Evolutionary conservation across 2,113 vertebrate species (phyloP).

Genomic region (Patagioenas fasciata): DNA sequence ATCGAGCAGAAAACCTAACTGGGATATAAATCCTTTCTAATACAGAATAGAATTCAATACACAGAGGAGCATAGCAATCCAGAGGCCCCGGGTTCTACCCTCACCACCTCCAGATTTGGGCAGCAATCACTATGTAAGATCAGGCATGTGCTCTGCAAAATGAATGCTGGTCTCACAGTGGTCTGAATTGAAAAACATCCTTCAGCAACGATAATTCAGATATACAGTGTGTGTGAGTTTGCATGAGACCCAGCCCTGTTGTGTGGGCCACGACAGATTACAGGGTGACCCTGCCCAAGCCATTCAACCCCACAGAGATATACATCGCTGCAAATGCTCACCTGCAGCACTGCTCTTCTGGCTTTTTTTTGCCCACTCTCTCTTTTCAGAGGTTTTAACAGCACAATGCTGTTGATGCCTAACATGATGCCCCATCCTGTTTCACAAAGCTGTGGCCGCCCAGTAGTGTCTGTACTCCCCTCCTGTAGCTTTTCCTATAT

Average conservation of each 20-base stretch:
- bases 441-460: neutral
- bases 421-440: accelerated
- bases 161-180: neutral
- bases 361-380: neutral
- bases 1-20: neutral
- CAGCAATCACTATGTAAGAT: neutral
- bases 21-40: neutral
- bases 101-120: neutral
- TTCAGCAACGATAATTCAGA: neutral
- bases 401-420: neutral
- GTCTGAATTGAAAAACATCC: neutral
- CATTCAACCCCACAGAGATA: neutral
- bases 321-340: neutral
- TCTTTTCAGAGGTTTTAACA: neutral
- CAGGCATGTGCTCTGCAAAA: neutral
- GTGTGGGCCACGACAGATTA: neutral
- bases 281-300: neutral
- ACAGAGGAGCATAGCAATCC: neutral
- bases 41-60: neutral
- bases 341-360: neutral
- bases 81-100: neutral
- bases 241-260: accelerated
- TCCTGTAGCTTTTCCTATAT: neutral
- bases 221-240: too few species aligned
- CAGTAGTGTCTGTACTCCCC: neutral